Evolutionary conservation across 2,888 invertebrate genomes (phyloP).

Genomic region (Troides helena): DNA sequence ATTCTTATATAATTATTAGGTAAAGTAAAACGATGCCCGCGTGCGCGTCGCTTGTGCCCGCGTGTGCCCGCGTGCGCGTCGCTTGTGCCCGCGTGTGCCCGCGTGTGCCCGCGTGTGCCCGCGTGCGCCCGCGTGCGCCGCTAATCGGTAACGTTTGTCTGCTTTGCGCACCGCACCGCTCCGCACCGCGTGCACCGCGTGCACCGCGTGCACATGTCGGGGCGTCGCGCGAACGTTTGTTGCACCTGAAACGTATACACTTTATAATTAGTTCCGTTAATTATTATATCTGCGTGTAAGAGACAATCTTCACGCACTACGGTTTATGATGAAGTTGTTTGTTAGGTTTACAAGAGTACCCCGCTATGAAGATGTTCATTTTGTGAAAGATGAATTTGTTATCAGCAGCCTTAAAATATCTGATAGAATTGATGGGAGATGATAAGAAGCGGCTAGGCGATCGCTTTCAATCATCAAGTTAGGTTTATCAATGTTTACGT

Average conservation of each 20-base stretch:
- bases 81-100: too few species aligned
- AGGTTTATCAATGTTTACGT: conserved; percentile 45
- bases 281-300: too few species aligned
- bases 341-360: too few species aligned
- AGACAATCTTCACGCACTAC: too few species aligned
- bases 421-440: background rate
- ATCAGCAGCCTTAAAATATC: too few species aligned
- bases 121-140: background rate
- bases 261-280: background rate
- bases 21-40: background rate
- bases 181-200: too few species aligned
- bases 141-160: conserved; percentile 10
- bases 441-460: conserved; percentile 41
- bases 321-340: too few species aligned
- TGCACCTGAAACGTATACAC: conserved; percentile 1
- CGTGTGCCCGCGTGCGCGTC: too few species aligned
- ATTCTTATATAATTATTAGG: conserved; percentile 7
- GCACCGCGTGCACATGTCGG: background rate
- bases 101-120: too few species aligned
- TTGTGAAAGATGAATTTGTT: too few species aligned
- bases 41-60: too few species aligned
- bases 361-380: too few species aligned
- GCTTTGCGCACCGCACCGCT: background rate
- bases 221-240: background rate
- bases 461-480: conserved; percentile 44